These are phyloP conservation scores for Halocynthia aurantium DNA, from an alignment of 23 tunicate species.

Conservation along the genomic window DNA sequence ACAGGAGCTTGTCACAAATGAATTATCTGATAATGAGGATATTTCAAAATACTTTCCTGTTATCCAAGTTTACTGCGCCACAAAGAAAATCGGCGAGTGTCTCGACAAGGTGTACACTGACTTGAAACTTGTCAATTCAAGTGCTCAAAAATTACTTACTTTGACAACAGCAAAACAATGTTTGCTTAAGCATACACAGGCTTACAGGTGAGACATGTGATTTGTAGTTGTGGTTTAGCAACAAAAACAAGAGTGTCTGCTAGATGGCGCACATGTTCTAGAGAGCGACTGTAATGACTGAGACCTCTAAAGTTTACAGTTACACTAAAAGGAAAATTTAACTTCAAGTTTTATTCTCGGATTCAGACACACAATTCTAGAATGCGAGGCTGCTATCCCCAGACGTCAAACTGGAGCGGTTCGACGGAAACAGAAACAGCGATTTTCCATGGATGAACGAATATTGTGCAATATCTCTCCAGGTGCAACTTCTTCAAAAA, in stretches of 20 bases:
- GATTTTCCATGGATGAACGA: slow-evolving; percentile 28
- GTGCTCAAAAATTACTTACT: slow-evolving; percentile 10
- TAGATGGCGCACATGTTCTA: too few relatives aligned
- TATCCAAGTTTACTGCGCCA: too few relatives aligned
- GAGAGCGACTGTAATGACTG: too few relatives aligned
- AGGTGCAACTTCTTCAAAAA: not conserved
- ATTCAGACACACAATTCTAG: slow-evolving; percentile 5
- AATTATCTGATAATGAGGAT: too few relatives aligned
- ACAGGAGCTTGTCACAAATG: too few relatives aligned
- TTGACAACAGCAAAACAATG: slow-evolving; percentile 19
- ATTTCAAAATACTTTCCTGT: too few relatives aligned
- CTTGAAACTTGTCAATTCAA: not conserved
- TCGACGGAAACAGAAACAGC: slow-evolving; percentile 21
- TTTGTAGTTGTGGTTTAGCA: not conserved
- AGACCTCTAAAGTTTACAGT: not conserved
- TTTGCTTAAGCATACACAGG: slow-evolving; percentile 5
- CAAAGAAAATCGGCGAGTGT: not conserved
- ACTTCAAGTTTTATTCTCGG: not conserved
- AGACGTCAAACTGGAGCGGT: slow-evolving; percentile 3
- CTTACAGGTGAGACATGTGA: not conserved
- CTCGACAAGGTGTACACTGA: not conserved
- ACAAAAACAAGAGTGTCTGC: not conserved
- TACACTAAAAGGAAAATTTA: not conserved
- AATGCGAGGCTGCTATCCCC: slow-evolving; percentile 12
- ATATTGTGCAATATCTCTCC: slow-evolving; percentile 5